These are phyloP conservation scores for Upupa epops DNA, from an alignment of 2,113 vertebrate genomes.

Conservation along the genomic window DNA sequence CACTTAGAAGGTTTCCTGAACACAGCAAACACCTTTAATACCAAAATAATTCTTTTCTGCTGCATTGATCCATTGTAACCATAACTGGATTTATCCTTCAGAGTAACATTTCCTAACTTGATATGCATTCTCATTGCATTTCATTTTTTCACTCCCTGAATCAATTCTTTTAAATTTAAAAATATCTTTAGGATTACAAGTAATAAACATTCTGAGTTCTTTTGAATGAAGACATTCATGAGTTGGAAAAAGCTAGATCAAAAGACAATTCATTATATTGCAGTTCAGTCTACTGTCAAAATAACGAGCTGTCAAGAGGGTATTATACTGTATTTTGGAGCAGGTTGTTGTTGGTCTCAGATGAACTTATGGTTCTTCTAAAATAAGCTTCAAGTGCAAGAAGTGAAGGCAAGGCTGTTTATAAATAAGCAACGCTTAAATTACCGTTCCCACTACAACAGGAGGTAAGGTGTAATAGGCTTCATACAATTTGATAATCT, in stretches of 20 bases:
- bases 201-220: not conserved
- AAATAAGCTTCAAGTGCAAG: conserved; percentile 45
- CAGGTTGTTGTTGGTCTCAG: conserved; percentile 11
- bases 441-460: not conserved
- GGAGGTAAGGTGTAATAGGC: not conserved
- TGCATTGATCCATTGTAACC: not conserved
- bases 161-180: not conserved
- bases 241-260: not conserved
- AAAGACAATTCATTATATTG: conserved; percentile 34
- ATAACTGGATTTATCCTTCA: not conserved
- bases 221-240: not conserved
- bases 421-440: not conserved
- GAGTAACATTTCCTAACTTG: not conserved
- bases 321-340: conserved; percentile 6
- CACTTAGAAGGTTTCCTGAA: not conserved
- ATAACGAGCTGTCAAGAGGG: conserved; percentile 57
- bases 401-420: conserved; percentile 4
- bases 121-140: not conserved
- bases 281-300: not conserved
- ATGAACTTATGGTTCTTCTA: conserved; percentile 30
- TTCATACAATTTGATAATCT: not conserved
- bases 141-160: not conserved
- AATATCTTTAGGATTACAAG: not conserved
- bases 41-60: not conserved
- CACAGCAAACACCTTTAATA: not conserved